Evolutionary conservation across 2,113 vertebrate genomes (phyloP).

Genomic region (Ochotona princeps): DNA sequence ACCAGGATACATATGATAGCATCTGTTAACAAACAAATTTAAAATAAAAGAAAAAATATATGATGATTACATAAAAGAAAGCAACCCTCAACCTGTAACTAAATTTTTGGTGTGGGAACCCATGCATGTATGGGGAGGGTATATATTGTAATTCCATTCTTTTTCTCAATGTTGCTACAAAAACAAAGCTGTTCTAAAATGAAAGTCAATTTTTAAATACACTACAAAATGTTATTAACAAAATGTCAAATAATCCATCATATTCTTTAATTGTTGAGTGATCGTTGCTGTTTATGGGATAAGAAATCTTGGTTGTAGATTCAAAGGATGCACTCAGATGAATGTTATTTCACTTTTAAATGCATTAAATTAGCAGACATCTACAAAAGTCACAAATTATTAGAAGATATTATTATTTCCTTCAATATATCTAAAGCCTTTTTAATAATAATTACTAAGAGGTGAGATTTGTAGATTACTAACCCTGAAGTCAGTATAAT

Average conservation of each 20-base stretch:
- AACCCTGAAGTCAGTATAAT: constrained; percentile 20
- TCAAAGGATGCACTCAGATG: background rate
- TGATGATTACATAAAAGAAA: background rate
- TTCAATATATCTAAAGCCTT: background rate
- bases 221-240: background rate
- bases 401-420: background rate
- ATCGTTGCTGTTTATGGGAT: background rate
- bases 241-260: constrained; percentile 9
- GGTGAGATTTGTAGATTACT: background rate
- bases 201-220: background rate
- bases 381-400: background rate
- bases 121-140: accelerated
- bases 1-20: background rate
- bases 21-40: background rate
- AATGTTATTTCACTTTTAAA: background rate
- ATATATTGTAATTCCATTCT: background rate
- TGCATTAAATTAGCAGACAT: background rate
- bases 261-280: background rate
- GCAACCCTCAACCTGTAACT: background rate
- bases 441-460: constrained; percentile 10
- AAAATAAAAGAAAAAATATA: background rate
- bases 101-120: background rate
- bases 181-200: constrained; percentile 15
- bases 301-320: background rate
- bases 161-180: background rate